Conservation (phyloP, 2,888 invertebrate genomes). For the Nudaria mundana region DNA sequence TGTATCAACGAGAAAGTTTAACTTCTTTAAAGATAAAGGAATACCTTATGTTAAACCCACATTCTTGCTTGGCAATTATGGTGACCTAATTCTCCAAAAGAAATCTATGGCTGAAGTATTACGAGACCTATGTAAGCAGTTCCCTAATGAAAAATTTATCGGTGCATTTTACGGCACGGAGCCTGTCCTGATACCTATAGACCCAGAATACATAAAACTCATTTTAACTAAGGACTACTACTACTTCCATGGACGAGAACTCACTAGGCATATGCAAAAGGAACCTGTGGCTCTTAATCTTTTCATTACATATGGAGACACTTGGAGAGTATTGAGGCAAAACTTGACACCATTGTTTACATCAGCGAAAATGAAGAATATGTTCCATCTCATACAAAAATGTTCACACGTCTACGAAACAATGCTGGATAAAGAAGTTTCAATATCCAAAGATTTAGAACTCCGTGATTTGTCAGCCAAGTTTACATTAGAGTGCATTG, state of each 20-base stretch:
- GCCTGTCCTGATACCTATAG: conserved; percentile 41
- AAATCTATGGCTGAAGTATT: conserved; percentile 17
- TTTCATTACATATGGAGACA: conserved; percentile 21
- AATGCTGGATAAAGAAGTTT: conserved; percentile 16
- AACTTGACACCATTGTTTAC: conserved; percentile 32
- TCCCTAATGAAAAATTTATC: conserved; percentile 39
- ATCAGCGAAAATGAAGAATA: conserved; percentile 30
- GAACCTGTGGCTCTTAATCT: conserved; percentile 21
- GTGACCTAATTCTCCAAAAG: conserved; percentile 17
- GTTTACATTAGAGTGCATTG: conserved; percentile 24
- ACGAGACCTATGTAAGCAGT: conserved; percentile 35
- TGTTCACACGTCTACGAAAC: conserved; percentile 19
- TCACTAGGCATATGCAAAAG: conserved; percentile 27
- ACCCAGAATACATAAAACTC: conserved; percentile 44
- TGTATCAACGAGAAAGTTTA: conserved; percentile 6
- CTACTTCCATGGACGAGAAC: conserved; percentile 38
- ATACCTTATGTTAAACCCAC: conserved; percentile 6
- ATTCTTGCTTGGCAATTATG: conserved; percentile 31
- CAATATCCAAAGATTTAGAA: conserved; percentile 12
- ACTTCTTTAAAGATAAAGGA: conserved; percentile 17
- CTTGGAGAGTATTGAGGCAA: conserved; percentile 29
- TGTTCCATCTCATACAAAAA: conserved; percentile 29
- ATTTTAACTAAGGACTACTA: conserved; percentile 45
- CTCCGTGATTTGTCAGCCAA: conserved; percentile 7
- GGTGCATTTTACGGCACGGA: conserved; percentile 45